These are phyloP conservation scores for Drosophila bocqueti DNA, from an alignment of 1,140 invertebrate genomes.

Conservation along the genomic window DNA sequence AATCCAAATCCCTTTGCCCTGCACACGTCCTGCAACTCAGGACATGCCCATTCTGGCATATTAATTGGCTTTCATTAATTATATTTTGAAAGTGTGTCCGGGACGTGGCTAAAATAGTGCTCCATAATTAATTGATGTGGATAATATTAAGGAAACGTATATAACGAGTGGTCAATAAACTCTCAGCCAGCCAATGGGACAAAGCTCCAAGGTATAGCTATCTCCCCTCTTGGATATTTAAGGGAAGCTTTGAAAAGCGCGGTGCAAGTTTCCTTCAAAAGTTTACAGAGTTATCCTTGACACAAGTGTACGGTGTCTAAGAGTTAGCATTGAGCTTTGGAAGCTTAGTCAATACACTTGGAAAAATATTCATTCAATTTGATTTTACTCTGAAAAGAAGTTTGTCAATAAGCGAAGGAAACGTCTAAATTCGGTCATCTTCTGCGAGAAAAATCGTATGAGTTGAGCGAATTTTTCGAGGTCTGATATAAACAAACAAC, in stretches of 20 bases:
- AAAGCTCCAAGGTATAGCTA: conserved; percentile 1
- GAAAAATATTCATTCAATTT: not conserved
- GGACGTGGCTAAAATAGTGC: conserved; percentile 48
- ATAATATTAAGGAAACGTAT: conserved; percentile 36
- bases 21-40: conserved; percentile 11
- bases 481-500: too few species aligned
- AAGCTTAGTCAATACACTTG: not conserved
- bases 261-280: not conserved
- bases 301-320: not conserved
- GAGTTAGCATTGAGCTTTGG: not conserved
- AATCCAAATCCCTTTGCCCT: conserved; percentile 28
- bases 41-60: conserved; percentile 50
- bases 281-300: not conserved
- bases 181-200: conserved; percentile 14
- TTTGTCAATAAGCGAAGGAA: too few species aligned
- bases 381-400: not conserved
- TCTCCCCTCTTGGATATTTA: too few species aligned
- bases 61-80: conserved; percentile 75
- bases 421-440: too few species aligned
- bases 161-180: conserved; percentile 22
- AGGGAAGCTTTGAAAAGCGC: not conserved
- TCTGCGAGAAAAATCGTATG: too few species aligned
- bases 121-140: conserved; percentile 65
- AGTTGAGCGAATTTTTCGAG: too few species aligned
- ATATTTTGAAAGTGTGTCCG: conserved; percentile 62